Percentiles rank a stretch among this genome's conserved stretches.
Conservation (phyloP, 1,140 invertebrate species). For the Trichomalopsis sarcophagae region DNA sequence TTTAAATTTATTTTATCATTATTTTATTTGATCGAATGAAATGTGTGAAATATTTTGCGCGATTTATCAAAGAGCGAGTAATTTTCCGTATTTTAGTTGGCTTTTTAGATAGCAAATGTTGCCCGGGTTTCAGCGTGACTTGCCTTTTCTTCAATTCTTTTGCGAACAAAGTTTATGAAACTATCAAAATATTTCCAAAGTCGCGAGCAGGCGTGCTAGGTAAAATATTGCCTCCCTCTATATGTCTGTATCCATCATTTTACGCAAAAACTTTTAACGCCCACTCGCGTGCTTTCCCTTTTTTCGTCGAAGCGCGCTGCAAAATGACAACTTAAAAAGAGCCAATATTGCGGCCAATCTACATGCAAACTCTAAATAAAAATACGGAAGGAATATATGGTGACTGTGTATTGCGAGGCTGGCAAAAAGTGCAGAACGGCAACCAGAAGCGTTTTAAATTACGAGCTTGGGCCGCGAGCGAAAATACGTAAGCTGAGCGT, state of each 20-base stretch:
- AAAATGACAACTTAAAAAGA: constrained; percentile 12
- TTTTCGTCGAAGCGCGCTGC: background rate
- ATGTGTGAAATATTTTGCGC: too few species aligned
- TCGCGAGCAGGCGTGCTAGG: too few species aligned
- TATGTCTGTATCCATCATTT: background rate
- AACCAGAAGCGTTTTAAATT: constrained; percentile 12
- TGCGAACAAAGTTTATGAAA: constrained; percentile 12
- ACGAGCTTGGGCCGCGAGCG: background rate
- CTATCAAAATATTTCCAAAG: constrained; percentile 30
- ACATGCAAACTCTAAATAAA: constrained; percentile 22
- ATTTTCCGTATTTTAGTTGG: background rate
- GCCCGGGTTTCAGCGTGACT: background rate
- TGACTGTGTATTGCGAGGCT: too few species aligned
- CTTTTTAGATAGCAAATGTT: background rate
- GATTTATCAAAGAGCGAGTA: too few species aligned
- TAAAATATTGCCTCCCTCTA: background rate
- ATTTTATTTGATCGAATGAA: too few species aligned
- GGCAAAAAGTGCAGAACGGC: background rate
- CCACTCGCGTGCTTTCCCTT: background rate
- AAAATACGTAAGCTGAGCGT: background rate
- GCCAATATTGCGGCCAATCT: constrained; percentile 6
- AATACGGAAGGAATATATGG: background rate
- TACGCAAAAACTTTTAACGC: constrained; percentile 16
- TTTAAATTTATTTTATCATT: too few species aligned
- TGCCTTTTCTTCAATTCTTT: background rate